phyloP scores from a whole-genome alignment of 2,888 invertebrate species.

The Ornithoptera priamus region DNA sequence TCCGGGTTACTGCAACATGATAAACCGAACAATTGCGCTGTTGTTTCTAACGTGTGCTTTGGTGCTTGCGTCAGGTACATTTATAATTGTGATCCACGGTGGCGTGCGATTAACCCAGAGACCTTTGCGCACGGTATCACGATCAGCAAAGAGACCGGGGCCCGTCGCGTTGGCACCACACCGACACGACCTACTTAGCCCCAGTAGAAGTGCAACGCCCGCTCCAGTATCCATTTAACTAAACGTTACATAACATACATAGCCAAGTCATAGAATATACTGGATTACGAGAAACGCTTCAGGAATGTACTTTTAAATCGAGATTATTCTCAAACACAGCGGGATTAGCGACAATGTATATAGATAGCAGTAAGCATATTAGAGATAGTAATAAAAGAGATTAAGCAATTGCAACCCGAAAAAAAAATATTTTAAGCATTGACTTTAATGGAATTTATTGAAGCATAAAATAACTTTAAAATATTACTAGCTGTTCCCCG shows the following conservation, averaged over 20 bases:
- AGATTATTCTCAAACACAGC: too few relatives aligned
- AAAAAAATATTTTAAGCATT: too few relatives aligned
- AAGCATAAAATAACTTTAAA: too few relatives aligned
- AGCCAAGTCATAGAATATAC: neutral
- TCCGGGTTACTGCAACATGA: too few relatives aligned
- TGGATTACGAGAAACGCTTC: too few relatives aligned
- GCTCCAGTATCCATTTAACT: slow-evolving; percentile 27
- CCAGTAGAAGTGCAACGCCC: slow-evolving; percentile 39
- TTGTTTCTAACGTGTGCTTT: neutral
- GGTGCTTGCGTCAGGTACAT: slow-evolving; percentile 6
- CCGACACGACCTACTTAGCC: slow-evolving; percentile 41
- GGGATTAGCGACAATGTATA: too few relatives aligned
- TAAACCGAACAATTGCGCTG: neutral
- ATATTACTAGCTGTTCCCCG: too few relatives aligned
- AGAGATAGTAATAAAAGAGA: too few relatives aligned
- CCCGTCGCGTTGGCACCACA: slow-evolving; percentile 40
- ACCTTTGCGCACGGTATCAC: slow-evolving; percentile 67
- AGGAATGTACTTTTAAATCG: too few relatives aligned
- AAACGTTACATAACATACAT: slow-evolving; percentile 19
- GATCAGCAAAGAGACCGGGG: slow-evolving; percentile 61
- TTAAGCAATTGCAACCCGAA: too few relatives aligned
- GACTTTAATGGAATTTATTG: too few relatives aligned
- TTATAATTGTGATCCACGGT: slow-evolving; percentile 30
- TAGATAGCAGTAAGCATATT: too few relatives aligned
- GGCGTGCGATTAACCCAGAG: slow-evolving; percentile 64